phyloP scores from a whole-genome alignment of 2,888 invertebrate species.

The Xiphydria camelus region DNA sequence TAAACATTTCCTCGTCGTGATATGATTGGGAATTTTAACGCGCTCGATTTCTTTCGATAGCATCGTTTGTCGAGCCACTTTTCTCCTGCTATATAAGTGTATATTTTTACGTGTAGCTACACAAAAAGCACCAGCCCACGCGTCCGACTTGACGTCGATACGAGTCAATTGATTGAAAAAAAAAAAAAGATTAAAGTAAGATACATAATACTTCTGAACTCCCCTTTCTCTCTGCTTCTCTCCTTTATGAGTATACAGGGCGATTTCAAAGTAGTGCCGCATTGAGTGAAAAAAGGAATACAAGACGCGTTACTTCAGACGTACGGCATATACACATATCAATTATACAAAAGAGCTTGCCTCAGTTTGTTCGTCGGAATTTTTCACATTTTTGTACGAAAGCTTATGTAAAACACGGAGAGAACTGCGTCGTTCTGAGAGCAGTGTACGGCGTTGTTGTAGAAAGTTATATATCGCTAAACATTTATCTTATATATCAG shows the following conservation, averaged over 20 bases:
- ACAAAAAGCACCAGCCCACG: constrained; percentile 38
- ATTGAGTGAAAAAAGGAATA: too few relatives aligned
- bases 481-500: too few relatives aligned
- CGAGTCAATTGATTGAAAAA: constrained; percentile 4
- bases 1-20: constrained; percentile 29
- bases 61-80: too few relatives aligned
- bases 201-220: too few relatives aligned
- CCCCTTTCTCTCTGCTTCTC: too few relatives aligned
- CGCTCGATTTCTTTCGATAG: constrained; percentile 17
- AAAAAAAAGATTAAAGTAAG: too few relatives aligned
- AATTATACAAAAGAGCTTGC: constrained; percentile 16
- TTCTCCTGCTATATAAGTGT: too few relatives aligned
- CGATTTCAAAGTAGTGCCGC: constrained; percentile 10
- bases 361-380: constrained; percentile 20
- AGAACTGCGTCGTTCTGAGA: constrained; percentile 14
- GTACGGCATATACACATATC: constrained; percentile 8
- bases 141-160: constrained; percentile 24
- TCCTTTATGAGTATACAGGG: constrained; percentile 7
- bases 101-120: constrained; percentile 31
- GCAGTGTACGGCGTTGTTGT: constrained; percentile 14
- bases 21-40: constrained; percentile 31
- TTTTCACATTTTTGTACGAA: too few relatives aligned
- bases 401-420: too few relatives aligned
- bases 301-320: constrained; percentile 14
- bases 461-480: too few relatives aligned